Conservation (phyloP, 2,113 vertebrate genomes). For the Xiphophorus maculatus region DNA sequence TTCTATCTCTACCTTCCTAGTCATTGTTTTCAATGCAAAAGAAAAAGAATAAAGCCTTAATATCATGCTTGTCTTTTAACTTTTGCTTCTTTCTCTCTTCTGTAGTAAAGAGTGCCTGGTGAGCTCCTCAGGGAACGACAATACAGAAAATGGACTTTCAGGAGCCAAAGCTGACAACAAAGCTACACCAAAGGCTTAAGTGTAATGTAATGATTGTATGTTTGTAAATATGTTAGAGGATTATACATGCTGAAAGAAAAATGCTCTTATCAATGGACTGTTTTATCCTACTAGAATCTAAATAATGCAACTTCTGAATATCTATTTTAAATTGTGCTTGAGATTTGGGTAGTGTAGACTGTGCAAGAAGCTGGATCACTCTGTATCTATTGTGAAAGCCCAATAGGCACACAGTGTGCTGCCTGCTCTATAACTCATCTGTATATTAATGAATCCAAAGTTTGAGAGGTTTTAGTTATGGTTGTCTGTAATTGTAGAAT, state of each 20-base stretch:
- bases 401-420: slow-evolving; percentile 22
- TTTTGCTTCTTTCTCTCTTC: slow-evolving; percentile 24
- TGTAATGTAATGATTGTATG: slow-evolving; percentile 49
- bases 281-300: slow-evolving; percentile 75
- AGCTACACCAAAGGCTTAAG: slow-evolving; percentile 91
- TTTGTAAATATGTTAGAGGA: slow-evolving; percentile 70
- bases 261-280: slow-evolving; percentile 65
- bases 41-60: not conserved
- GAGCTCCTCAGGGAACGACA: slow-evolving; percentile 94
- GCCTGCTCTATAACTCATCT: slow-evolving; percentile 15
- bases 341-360: slow-evolving; percentile 60
- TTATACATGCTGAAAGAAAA: slow-evolving; percentile 61
- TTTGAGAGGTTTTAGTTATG: not conserved
- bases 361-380: slow-evolving; percentile 67
- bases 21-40: not conserved
- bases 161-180: slow-evolving; percentile 94
- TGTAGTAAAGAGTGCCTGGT: slow-evolving; percentile 95
- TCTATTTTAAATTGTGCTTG: slow-evolving; percentile 80
- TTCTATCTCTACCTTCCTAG: too few species aligned
- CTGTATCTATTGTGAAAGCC: slow-evolving; percentile 47
- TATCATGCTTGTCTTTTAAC: not conserved
- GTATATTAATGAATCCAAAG: not conserved
- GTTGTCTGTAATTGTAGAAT: not conserved
- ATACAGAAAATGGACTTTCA: slow-evolving; percentile 92
- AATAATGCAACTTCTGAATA: slow-evolving; percentile 63